These are phyloP conservation scores for Apomyelois bistriatella DNA, from an alignment of 2,888 invertebrate genomes.

Conservation along the genomic window DNA sequence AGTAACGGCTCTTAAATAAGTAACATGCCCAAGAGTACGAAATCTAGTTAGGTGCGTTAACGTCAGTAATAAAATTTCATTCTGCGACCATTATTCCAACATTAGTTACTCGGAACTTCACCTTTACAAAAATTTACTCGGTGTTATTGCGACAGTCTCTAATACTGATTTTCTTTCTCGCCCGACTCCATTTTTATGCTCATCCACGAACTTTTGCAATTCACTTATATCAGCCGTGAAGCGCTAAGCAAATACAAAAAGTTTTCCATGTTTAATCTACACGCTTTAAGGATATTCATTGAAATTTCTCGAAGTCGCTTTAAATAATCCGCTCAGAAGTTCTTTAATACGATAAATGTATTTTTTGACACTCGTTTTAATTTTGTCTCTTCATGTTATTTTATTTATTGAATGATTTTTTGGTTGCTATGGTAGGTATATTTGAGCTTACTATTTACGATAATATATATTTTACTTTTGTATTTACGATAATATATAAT, in stretches of 20 bases:
- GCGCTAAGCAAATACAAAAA: constrained; percentile 78
- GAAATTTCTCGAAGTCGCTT: constrained; percentile 68
- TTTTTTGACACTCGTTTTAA: constrained; percentile 21
- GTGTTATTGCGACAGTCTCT: constrained; percentile 67
- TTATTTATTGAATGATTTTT: background rate
- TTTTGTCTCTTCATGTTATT: background rate
- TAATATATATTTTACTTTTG: no score
- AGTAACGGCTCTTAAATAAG: constrained; percentile 21
- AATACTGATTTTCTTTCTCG: constrained; percentile 64
- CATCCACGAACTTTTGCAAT: constrained; percentile 78
- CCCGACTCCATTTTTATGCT: constrained; percentile 71
- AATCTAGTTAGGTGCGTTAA: constrained; percentile 35
- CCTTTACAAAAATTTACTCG: constrained; percentile 62
- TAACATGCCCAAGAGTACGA: constrained; percentile 19
- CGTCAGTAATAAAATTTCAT: constrained; percentile 42
- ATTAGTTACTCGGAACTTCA: constrained; percentile 55
- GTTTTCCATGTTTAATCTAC: constrained; percentile 73
- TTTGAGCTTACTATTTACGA: background rate
- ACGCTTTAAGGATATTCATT: constrained; percentile 74
- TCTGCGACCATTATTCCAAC: constrained; percentile 40
- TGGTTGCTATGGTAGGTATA: background rate
- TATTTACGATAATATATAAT: no score
- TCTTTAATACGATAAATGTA: constrained; percentile 45
- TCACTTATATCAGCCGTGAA: constrained; percentile 78
- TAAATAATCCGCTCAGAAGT: constrained; percentile 65